Conservation (phyloP, 1,140 invertebrate species). For the Lycorma delicatula region DNA sequence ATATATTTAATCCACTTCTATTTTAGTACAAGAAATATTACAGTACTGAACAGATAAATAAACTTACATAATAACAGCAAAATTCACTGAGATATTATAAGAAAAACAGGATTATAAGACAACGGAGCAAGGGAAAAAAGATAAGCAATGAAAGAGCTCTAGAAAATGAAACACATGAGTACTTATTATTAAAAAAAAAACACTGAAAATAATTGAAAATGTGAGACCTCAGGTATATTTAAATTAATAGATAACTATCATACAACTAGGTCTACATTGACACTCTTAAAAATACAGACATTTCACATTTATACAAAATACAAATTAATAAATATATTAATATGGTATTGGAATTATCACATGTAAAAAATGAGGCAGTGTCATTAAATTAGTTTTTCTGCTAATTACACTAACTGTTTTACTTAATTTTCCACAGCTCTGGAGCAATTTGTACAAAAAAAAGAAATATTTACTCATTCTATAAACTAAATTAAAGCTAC, state of each 20-base stretch:
- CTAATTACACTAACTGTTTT: neutral
- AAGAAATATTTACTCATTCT: neutral
- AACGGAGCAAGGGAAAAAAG: too few species aligned
- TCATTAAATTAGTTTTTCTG: neutral
- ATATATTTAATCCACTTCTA: too few species aligned
- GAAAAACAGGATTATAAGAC: too few species aligned
- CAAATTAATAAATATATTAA: conserved; percentile 5
- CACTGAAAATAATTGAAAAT: neutral
- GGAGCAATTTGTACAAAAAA: neutral
- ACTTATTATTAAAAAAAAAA: too few species aligned
- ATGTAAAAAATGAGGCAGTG: neutral
- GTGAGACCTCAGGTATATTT: too few species aligned
- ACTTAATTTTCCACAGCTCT: neutral
- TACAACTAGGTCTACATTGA: conserved; percentile 2
- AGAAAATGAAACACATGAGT: too few species aligned
- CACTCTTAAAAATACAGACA: neutral
- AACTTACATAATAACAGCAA: too few species aligned
- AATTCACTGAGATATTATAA: too few species aligned
- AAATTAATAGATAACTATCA: neutral
- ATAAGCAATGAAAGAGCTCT: too few species aligned
- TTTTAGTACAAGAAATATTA: too few species aligned
- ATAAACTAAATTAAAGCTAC: neutral
- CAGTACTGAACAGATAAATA: too few species aligned
- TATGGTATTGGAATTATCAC: too few species aligned
- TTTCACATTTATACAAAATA: conserved; percentile 3